A percentile compares a stretch with the other conserved stretches of the same genome.
Evolutionary conservation across 2,888 invertebrate genomes (phyloP).

Genomic region (Fissipunctia ypsillon): DNA sequence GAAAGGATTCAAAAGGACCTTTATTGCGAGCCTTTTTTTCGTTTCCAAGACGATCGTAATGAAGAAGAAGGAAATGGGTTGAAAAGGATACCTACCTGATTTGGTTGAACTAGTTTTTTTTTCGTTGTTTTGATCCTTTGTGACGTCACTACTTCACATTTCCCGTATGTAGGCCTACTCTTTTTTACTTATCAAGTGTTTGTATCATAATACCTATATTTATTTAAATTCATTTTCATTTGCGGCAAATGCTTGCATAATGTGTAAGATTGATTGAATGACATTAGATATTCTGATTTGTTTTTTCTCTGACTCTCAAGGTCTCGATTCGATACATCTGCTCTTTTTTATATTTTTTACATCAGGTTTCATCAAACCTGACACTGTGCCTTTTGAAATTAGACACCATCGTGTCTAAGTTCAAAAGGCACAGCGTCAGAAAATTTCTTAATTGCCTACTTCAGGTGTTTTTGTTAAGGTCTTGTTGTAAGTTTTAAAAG

Average conservation of each 20-base stretch:
- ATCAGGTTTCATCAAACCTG: conserved; percentile 24
- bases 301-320: conserved; percentile 36
- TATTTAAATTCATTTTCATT: conserved; percentile 8
- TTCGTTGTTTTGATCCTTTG: not conserved
- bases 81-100: conserved; percentile 35
- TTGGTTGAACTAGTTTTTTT: conserved; percentile 46
- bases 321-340: conserved; percentile 39
- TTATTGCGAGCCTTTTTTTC: conserved; percentile 55
- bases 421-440: conserved; percentile 9
- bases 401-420: conserved; percentile 14
- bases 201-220: conserved; percentile 1
- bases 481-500: too few relatives aligned
- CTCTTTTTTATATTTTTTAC: conserved; percentile 40
- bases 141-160: conserved; percentile 5
- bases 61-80: conserved; percentile 26
- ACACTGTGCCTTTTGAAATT: too few relatives aligned
- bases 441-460: not conserved
- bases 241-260: not conserved
- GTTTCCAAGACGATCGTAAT: conserved; percentile 28
- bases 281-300: conserved; percentile 32
- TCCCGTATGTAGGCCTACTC: not conserved
- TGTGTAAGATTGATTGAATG: conserved; percentile 21
- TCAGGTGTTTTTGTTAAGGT: not conserved
- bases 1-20: conserved; percentile 81
- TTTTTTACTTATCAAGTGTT: not conserved